Base-by-base conservation (phyloP, 2,113 vertebrate species). In the Orycteropus afer region DNA sequence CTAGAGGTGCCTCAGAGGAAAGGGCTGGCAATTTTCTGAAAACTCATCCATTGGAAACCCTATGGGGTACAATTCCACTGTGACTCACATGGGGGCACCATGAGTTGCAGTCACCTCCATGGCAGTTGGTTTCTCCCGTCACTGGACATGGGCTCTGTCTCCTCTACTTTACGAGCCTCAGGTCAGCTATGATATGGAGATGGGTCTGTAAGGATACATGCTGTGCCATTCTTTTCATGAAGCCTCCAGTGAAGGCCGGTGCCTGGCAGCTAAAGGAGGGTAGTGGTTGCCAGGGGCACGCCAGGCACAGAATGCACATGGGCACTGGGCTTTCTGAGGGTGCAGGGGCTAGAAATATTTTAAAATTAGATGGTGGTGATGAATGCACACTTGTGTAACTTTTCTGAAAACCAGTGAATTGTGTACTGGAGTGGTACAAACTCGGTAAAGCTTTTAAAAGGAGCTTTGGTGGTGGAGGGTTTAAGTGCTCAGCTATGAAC, bases 101-200 rank as follows among this genome's bases (percentile, higher is more conserved):
- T n/a, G n/a, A n/a, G n/a, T n/a, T n/a, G n/a, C n/a, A n/a, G n/a
- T n/a, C n/a, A n/a, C n/a, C n/a, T n/a, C 49, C 13, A 13, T 23
- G 55, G 55, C 20, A 23, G 23, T 23, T 57, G 55, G 55, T 57
- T 57, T 57, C 23, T 22, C 2, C 55, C 20, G 55, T 22, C 55
- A 20, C 8, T 6, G 2, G 49, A 17, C 14, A 3, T 40, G 0
- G 2, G 0, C 27, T 1, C 4, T 27, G 4, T 51, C 23, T 22
- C 17, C 63, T 55, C 61, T 42, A 37, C 34, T 29, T 55, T 47
- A 23, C 1, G 2, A 34, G 51, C 37, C 76, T 82, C 89, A 23
- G 4, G 3, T 25, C 29, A 59, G 17, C 69, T 47, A 0, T 49
- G 59, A 59, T 37, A 9, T 2, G 23, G 55, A 29, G 12, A 42